phyloP scores from a whole-genome alignment of 1,140 invertebrate species.

The Drosophila cardini region DNA sequence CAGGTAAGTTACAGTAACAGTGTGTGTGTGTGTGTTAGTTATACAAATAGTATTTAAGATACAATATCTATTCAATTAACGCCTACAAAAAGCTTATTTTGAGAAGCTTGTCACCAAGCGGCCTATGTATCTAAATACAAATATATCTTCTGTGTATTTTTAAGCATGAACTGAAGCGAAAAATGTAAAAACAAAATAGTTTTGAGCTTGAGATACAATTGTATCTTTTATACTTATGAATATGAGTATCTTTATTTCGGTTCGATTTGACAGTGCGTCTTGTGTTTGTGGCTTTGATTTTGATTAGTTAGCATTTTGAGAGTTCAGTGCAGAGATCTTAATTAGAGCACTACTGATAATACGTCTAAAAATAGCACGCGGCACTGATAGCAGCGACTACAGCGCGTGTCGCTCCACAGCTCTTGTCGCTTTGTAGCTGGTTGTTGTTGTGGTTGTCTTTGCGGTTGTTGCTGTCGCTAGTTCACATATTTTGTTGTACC shows the following conservation, averaged over 20 bases:
- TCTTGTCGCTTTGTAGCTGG: slow-evolving; percentile 19
- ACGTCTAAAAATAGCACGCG: slow-evolving; percentile 68
- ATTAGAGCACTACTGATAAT: slow-evolving; percentile 79
- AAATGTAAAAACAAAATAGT: background rate
- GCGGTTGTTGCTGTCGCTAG: background rate
- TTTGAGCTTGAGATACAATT: background rate
- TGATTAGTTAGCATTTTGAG: slow-evolving; percentile 62
- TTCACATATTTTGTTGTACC: slow-evolving; percentile 7
- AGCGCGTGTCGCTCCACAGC: slow-evolving; percentile 30
- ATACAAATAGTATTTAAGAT: slow-evolving; percentile 7
- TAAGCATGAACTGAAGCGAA: background rate
- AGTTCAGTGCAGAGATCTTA: slow-evolving; percentile 73
- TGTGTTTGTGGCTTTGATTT: slow-evolving; percentile 33
- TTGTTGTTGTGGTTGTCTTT: background rate
- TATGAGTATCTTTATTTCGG: background rate
- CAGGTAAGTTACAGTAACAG: slow-evolving; percentile 36
- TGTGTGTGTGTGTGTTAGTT: background rate
- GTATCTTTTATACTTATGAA: background rate
- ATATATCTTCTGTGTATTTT: background rate
- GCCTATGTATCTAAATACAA: slow-evolving; percentile 1
- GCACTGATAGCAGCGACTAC: slow-evolving; percentile 66
- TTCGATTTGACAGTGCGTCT: background rate
- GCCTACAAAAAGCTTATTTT: slow-evolving; percentile 31
- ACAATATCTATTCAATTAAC: slow-evolving; percentile 40
- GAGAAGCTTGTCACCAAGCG: slow-evolving; percentile 17